A percentile compares a stretch with the other conserved stretches of the same genome.
Conservation (phyloP, 35 echinoderm and acorn worm genomes). For the Hemicentrotus pulcherrimus region DNA sequence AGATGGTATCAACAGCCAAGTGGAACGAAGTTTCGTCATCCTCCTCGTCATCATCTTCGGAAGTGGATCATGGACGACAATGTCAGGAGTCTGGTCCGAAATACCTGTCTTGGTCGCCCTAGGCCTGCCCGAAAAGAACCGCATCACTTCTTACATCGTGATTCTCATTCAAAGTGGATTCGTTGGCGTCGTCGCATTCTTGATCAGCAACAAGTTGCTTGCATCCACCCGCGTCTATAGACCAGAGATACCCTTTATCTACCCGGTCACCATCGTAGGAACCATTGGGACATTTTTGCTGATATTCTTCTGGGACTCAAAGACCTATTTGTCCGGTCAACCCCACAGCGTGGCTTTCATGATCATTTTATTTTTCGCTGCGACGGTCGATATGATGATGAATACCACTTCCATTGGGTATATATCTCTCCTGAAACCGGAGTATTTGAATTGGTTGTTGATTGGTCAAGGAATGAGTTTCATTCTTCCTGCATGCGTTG, state of each 20-base stretch:
- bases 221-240: not conserved
- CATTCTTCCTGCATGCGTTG: constrained; percentile 15
- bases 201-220: not conserved
- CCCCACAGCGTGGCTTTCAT: constrained; percentile 29
- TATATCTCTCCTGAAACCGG: constrained; percentile 15
- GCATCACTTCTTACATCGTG: constrained; percentile 25
- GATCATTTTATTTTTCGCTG: not conserved
- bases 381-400: not conserved
- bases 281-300: constrained; percentile 11
- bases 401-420: not conserved
- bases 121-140: constrained; percentile 20
- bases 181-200: not conserved
- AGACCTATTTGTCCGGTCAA: not conserved
- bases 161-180: not conserved
- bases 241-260: constrained; percentile 36
- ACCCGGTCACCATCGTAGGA: not conserved
- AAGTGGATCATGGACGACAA: not conserved
- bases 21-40: not conserved
- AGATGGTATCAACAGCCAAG: not conserved
- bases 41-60: constrained; percentile 28
- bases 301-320: constrained; percentile 35
- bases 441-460: constrained; percentile 35
- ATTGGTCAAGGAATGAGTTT: constrained; percentile 28
- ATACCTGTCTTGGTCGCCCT: not conserved
- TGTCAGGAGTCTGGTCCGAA: constrained; percentile 21